phyloP scores from a whole-genome alignment of 2,888 invertebrate species.

The Parnassius mnemosyne region DNA sequence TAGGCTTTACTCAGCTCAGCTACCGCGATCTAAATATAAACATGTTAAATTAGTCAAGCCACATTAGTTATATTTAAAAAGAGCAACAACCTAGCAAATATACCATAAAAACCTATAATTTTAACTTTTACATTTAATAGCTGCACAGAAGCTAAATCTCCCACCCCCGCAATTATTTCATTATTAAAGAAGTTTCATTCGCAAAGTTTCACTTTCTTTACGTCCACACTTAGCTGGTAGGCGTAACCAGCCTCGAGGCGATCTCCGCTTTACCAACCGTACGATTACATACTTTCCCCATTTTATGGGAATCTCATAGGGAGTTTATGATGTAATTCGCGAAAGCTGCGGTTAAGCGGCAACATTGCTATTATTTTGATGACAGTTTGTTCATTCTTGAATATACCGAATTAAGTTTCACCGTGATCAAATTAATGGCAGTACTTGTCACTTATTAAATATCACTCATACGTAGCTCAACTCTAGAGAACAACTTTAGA shows the following conservation, averaged over 20 bases:
- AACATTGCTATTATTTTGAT: conserved; percentile 35
- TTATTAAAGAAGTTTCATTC: conserved; percentile 8
- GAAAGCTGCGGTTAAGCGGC: conserved; percentile 45
- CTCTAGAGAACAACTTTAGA: too few species aligned
- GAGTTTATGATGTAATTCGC: conserved; percentile 56
- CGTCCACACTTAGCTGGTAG: conserved; percentile 48
- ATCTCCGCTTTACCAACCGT: conserved; percentile 50
- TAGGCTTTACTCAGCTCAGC: too few species aligned
- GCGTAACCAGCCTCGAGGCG: conserved; percentile 63
- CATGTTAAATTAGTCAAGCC: too few species aligned
- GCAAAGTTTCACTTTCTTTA: conserved; percentile 68
- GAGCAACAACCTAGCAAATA: too few species aligned
- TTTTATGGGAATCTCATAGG: conserved; percentile 72
- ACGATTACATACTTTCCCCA: conserved; percentile 75
- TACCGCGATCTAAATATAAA: too few species aligned
- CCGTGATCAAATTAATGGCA: background rate
- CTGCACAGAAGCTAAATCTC: background rate
- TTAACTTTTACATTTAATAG: too few species aligned
- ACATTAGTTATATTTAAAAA: too few species aligned
- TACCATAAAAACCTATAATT: too few species aligned
- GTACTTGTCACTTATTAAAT: too few species aligned
- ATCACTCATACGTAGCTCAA: too few species aligned
- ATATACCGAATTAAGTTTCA: conserved; percentile 3
- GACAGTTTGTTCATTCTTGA: conserved; percentile 27
- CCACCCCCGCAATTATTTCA: conserved; percentile 2